phyloP scores from a whole-genome alignment of 2,113 vertebrate species.

The Cervus canadensis region DNA sequence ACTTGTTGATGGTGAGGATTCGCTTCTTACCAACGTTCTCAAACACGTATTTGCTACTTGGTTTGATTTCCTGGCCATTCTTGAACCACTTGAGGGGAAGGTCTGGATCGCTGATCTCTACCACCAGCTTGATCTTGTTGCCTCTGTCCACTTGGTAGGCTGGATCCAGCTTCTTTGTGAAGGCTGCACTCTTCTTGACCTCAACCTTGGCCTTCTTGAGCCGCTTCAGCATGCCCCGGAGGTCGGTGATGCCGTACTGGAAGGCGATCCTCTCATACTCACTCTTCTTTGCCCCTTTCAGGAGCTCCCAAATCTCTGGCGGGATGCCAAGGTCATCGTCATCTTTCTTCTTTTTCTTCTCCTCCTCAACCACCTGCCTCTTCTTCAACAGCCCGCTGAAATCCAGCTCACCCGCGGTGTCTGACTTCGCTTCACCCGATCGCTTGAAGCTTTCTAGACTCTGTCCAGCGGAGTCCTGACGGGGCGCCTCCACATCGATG shows the following conservation, averaged over 20 bases:
- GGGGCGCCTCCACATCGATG: conserved; percentile 83
- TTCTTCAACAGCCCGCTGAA: conserved; percentile 93
- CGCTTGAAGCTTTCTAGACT: conserved; percentile 88
- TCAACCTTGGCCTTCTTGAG: conserved; percentile 91
- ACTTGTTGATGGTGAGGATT: conserved; percentile 92
- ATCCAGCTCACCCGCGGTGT: conserved; percentile 88
- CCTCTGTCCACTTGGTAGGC: conserved; percentile 91
- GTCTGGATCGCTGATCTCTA: conserved; percentile 86
- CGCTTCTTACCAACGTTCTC: conserved; percentile 90
- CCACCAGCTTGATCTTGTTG: conserved; percentile 83
- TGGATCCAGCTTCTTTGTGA: conserved; percentile 87
- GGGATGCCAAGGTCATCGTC: conserved; percentile 82
- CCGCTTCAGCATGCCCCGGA: conserved; percentile 90
- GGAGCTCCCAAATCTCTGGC: conserved; percentile 91
- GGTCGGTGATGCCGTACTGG: conserved; percentile 93
- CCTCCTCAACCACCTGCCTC: conserved; percentile 80
- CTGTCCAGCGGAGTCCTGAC: conserved; percentile 80
- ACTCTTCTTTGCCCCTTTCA: conserved; percentile 88
- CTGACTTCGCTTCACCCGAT: conserved; percentile 80
- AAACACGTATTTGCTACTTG: conserved; percentile 90
- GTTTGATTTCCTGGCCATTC: conserved; percentile 91
- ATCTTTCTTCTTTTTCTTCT: conserved; percentile 78
- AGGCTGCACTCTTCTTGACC: conserved; percentile 90
- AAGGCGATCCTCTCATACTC: conserved; percentile 95
- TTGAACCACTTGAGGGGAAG: conserved; percentile 88